These are phyloP conservation scores for Folsomia candida DNA, from an alignment of 2,888 invertebrate genomes.

Conservation along the genomic window DNA sequence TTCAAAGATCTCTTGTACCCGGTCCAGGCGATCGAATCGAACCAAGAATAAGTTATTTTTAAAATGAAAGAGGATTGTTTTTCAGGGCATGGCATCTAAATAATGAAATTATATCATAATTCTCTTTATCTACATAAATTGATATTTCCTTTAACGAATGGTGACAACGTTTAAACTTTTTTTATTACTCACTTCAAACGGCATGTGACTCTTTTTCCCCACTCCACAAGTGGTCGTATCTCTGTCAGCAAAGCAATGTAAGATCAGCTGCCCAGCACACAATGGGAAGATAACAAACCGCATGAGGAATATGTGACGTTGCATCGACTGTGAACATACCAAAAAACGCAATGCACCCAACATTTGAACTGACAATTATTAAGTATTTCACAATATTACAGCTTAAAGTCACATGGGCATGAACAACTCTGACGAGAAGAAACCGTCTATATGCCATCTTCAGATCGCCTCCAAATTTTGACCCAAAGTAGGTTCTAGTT, in stretches of 20 bases:
- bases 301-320: not conserved
- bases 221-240: not conserved
- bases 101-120: not conserved
- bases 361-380: not conserved
- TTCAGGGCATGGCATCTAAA: slow-evolving; percentile 57
- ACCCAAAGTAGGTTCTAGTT: no score
- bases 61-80: slow-evolving; percentile 57
- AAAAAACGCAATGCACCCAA: no score
- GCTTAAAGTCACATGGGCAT: no score
- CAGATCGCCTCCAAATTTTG: no score
- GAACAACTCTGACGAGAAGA: no score
- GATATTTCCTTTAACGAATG: not conserved
- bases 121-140: not conserved
- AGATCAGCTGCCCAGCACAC: slow-evolving; percentile 5
- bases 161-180: not conserved
- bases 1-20: slow-evolving; percentile 56
- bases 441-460: no score
- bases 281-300: no score
- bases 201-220: no score
- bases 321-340: no score
- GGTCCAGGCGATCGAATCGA: slow-evolving; percentile 54
- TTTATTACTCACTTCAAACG: no score
- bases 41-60: no score
- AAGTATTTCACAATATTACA: not conserved
- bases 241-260: slow-evolving; percentile 12